Conservation (phyloP, 2,888 invertebrate species). For the Adela reaumurella region DNA sequence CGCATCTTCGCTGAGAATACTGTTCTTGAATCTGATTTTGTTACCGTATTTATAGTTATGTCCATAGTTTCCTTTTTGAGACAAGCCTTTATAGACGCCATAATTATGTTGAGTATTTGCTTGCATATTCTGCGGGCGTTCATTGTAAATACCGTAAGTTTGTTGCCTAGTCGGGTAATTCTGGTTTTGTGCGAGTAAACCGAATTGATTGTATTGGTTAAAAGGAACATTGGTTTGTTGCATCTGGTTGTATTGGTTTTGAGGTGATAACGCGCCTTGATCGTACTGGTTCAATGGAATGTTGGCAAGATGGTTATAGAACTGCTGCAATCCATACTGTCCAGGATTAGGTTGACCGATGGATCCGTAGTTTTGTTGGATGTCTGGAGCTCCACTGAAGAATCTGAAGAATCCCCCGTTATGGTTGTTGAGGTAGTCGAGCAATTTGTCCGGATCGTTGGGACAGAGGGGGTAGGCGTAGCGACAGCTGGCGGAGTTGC, state of each 20-base stretch:
- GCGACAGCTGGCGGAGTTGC: constrained; percentile 56
- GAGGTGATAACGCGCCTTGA: neutral
- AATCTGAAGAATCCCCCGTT: constrained; percentile 83
- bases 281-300: constrained; percentile 1
- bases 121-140: neutral
- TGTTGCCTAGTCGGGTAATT: constrained; percentile 1
- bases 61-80: constrained; percentile 13
- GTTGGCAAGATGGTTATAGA: constrained; percentile 29
- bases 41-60: constrained; percentile 16
- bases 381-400: constrained; percentile 55
- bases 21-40: constrained; percentile 15
- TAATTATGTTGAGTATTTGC: constrained; percentile 4
- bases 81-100: constrained; percentile 3
- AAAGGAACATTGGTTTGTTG: no score
- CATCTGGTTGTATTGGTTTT: neutral
- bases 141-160: neutral
- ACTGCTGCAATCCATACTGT: constrained; percentile 32
- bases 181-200: constrained; percentile 1
- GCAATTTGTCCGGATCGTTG: constrained; percentile 64
- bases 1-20: no score
- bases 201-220: neutral
- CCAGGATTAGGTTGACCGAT: constrained; percentile 7
- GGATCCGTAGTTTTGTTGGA: constrained; percentile 16
- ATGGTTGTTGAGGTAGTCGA: constrained; percentile 79
- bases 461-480: constrained; percentile 73